These are phyloP conservation scores for Euspilapteryx auroguttella DNA, from an alignment of 2,888 invertebrate species.

Conservation along the genomic window DNA sequence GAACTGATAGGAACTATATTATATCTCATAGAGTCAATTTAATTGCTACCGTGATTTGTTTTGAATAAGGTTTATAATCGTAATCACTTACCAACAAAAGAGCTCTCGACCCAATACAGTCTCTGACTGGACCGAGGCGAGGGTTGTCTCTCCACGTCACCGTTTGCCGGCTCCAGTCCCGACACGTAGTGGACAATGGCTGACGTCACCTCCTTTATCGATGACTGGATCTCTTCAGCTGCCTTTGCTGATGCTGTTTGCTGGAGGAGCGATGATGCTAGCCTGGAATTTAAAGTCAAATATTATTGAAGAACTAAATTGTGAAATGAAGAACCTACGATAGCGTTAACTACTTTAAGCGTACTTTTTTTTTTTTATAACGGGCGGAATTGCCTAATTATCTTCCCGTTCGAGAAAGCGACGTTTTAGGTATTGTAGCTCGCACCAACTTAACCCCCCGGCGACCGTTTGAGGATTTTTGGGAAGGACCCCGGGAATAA, in stretches of 20 bases:
- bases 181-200: conserved; percentile 91
- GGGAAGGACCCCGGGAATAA: too few relatives aligned
- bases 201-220: conserved; percentile 90
- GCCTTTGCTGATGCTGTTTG: conserved; percentile 23
- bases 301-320: not conserved
- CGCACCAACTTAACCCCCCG: too few relatives aligned
- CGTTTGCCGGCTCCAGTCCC: conserved; percentile 64
- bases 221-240: conserved; percentile 75
- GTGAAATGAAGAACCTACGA: too few relatives aligned
- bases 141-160: conserved; percentile 53
- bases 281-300: conserved; percentile 28
- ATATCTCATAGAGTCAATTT: too few relatives aligned
- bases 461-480: too few relatives aligned
- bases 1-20: too few relatives aligned
- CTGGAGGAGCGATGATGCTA: conserved; percentile 68
- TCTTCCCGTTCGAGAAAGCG: too few relatives aligned
- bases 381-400: too few relatives aligned
- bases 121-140: conserved; percentile 68
- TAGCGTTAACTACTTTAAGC: not conserved
- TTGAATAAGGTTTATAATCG: too few relatives aligned
- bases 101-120: conserved; percentile 90
- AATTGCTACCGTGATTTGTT: too few relatives aligned
- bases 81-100: conserved; percentile 65
- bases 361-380: too few relatives aligned
- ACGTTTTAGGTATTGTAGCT: too few relatives aligned